Evolutionary conservation across 2,888 invertebrate genomes (phyloP).

Genomic region (Pheosia gnoma): DNA sequence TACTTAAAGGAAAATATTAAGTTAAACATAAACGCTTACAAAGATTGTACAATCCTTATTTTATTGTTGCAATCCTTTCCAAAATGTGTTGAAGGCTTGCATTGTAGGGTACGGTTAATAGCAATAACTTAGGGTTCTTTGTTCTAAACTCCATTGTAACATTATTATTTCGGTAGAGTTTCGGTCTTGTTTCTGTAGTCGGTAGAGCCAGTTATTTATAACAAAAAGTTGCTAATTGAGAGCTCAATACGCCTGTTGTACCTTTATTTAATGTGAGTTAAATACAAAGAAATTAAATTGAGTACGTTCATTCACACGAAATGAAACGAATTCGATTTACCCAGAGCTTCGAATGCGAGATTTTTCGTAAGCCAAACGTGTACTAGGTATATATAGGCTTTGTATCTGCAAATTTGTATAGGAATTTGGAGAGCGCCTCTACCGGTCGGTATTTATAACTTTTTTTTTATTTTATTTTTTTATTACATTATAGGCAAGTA

Average conservation of each 20-base stretch:
- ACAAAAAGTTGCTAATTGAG: conserved; percentile 17
- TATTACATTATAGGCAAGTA: too few species aligned
- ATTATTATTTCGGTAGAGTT: conserved; percentile 5
- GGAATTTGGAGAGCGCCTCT: too few species aligned
- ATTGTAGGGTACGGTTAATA: conserved; percentile 3
- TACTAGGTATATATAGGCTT: too few species aligned
- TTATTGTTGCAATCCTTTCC: conserved; percentile 11
- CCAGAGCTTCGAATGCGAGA: too few species aligned
- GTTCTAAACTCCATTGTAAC: neutral
- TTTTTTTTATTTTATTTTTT: too few species aligned
- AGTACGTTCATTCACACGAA: too few species aligned
- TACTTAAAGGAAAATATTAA: too few species aligned
- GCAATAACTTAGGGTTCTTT: neutral
- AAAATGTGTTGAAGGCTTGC: neutral
- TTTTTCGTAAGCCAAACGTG: too few species aligned
- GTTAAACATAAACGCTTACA: neutral
- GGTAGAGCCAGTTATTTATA: neutral
- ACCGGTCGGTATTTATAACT: too few species aligned
- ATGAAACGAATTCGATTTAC: too few species aligned
- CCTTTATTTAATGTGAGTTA: neutral
- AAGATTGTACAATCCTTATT: neutral
- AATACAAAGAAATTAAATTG: too few species aligned
- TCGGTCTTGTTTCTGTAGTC: neutral
- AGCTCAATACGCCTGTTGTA: conserved; percentile 3
- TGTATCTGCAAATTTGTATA: too few species aligned